phyloP scores from a whole-genome alignment of 1,140 invertebrate species.

The Heliconius eleuchia region DNA sequence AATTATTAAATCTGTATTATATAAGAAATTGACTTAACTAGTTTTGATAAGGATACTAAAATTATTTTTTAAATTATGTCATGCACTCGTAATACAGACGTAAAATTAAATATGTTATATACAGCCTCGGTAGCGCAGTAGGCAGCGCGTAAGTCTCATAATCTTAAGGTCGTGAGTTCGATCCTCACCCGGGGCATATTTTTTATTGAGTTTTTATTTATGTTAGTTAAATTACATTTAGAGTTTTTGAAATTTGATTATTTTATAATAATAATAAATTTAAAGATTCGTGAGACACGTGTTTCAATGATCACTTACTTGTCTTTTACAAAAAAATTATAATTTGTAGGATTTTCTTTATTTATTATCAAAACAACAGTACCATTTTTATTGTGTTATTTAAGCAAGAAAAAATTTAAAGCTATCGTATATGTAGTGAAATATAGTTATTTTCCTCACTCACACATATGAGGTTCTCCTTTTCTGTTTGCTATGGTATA shows the following conservation, averaged over 20 bases:
- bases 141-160: constrained; percentile 98
- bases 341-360: too few species aligned
- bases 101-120: rapidly evolving
- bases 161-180: constrained; percentile 98
- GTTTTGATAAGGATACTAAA: not conserved
- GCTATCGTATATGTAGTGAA: too few species aligned
- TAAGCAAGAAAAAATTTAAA: too few species aligned
- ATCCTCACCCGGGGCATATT: constrained; percentile 93
- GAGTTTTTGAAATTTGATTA: not conserved
- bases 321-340: too few species aligned
- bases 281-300: too few species aligned
- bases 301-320: too few species aligned
- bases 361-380: too few species aligned
- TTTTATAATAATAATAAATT: too few species aligned
- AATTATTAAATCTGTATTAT: not conserved
- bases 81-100: not conserved
- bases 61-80: not conserved
- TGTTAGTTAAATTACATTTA: not conserved
- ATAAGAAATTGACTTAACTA: not conserved
- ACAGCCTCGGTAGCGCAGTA: constrained; percentile 93
- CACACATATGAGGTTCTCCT: too few species aligned
- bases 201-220: constrained; percentile 46
- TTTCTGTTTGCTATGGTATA: too few species aligned
- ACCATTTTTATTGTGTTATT: too few species aligned
- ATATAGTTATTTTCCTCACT: too few species aligned